A percentile compares a stretch with the other conserved stretches of the same genome.
These are phyloP conservation scores for Aporrectodea caliginosa DNA, from an alignment of 1,140 invertebrate genomes.

Conservation along the genomic window DNA sequence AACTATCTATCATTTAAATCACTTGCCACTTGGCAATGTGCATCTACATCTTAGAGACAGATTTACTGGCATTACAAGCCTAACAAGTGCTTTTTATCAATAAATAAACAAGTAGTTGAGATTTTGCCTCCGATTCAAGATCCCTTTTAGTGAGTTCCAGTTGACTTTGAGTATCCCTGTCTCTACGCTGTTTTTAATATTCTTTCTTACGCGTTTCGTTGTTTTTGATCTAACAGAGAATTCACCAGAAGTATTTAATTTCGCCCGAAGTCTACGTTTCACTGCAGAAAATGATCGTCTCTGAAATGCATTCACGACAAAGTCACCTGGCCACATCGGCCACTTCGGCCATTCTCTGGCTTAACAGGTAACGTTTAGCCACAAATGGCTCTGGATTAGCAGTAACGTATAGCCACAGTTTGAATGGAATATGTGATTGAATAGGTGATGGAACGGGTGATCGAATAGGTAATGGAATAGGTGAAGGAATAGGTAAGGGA, in stretches of 20 bases:
- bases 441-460: not conserved
- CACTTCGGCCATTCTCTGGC: conserved; percentile 52
- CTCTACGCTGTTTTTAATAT: no score
- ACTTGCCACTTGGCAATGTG: no score
- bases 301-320: conserved; percentile 45
- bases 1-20: no score
- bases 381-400: not conserved
- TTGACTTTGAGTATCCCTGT: no score
- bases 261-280: conserved; percentile 42
- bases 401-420: not conserved
- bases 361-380: conserved; percentile 46
- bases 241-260: conserved; percentile 49
- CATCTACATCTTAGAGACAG: no score
- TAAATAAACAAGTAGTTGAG: no score
- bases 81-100: no score
- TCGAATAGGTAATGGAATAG: not conserved
- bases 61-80: no score
- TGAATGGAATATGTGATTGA: not conserved
- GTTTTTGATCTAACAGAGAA: conserved; percentile 43
- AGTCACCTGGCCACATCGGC: conserved; percentile 48
- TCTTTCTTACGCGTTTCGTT: no score
- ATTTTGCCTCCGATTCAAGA: no score
- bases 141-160: no score
- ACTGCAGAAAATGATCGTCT: conserved; percentile 50
- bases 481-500: not conserved